Conservation (phyloP, 2,113 vertebrate genomes). For the Sapayoa aenigma region DNA sequence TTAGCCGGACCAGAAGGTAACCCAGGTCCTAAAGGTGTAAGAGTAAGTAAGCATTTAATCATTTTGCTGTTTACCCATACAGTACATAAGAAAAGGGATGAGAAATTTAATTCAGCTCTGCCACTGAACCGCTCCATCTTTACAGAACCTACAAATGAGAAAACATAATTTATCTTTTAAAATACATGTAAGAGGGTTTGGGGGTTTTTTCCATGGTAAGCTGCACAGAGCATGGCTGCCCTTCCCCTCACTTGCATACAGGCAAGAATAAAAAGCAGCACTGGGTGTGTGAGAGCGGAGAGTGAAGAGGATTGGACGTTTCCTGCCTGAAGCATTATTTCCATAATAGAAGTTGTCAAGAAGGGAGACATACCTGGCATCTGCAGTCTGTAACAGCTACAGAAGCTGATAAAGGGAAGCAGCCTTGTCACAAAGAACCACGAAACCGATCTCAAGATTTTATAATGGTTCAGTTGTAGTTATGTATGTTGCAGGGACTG, state of each 20-base stretch:
- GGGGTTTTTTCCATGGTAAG: not conserved
- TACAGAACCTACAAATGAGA: not conserved
- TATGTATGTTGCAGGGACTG: not conserved
- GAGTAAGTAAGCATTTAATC: constrained; percentile 82
- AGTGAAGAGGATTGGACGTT: not conserved
- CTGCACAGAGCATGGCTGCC: not conserved
- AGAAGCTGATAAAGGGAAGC: not conserved
- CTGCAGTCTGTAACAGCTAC: not conserved
- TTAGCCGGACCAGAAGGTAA: constrained; percentile 91
- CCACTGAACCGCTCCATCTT: not conserved
- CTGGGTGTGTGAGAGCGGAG: not conserved
- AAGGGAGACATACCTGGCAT: not conserved
- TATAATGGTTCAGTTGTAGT: not conserved
- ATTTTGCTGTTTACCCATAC: not conserved
- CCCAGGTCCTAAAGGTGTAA: constrained; percentile 90
- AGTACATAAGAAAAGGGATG: not conserved
- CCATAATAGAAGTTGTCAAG: not conserved
- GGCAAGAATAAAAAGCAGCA: not conserved
- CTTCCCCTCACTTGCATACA: not conserved
- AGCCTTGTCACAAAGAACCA: not conserved
- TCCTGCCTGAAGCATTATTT: constrained; percentile 32
- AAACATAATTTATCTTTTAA: not conserved
- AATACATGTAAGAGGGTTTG: not conserved
- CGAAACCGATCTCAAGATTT: not conserved
- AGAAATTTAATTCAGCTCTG: not conserved